Base-by-base conservation (phyloP, 2,797 vertebrate genomes). In the Amblyopsis hoosieri region DNA sequence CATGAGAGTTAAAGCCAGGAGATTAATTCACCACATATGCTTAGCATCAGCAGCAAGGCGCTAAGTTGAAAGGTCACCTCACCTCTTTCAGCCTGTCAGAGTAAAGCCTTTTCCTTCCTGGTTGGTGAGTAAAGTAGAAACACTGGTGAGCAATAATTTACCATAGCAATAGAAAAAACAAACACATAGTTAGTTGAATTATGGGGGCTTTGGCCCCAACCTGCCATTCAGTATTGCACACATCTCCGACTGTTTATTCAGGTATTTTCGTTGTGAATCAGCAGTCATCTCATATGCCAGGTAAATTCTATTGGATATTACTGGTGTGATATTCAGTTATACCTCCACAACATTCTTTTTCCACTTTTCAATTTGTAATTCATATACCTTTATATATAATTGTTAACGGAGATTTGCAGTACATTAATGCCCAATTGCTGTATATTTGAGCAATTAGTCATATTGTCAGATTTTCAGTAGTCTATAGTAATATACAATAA, bases 1-100 rank as follows among this genome's bases (percentile, higher is more conserved):
- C 57, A 1, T 72, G 59, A 71, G 15, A 78, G 70, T 58, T 50
- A 62, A 71, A 72, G 70, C 69, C 57, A 46, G n/a, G 19, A 59
- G 8, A 57, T 78, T 51, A 12, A 14, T 54, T 46, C 54, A 19
- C 45, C 55, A 49, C 42, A 54, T 73, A 52, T 70, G 53, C 58
- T 76, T 47, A 62, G 11, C 64, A 45, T 54, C 57, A 64, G 42
- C 52, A 45, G 45, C 57, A 47, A 67, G 45, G 46, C 72, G 66
- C 33, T 67, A 12, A 49, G 42, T 8, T 60, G 33, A 64, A 57
- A 60, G 64, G 50, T 70, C 29, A 12, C 14, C 52, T 45, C 11
- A 12, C 45, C 33, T 69, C 49, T 12, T 58, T 47, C 50, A 3
- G 37, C 37, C 52, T 60, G 62, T 67, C 10, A 50, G 29, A 59